Base-by-base conservation (phyloP, 2,113 vertebrate species). In the Columbina picui region DNA sequence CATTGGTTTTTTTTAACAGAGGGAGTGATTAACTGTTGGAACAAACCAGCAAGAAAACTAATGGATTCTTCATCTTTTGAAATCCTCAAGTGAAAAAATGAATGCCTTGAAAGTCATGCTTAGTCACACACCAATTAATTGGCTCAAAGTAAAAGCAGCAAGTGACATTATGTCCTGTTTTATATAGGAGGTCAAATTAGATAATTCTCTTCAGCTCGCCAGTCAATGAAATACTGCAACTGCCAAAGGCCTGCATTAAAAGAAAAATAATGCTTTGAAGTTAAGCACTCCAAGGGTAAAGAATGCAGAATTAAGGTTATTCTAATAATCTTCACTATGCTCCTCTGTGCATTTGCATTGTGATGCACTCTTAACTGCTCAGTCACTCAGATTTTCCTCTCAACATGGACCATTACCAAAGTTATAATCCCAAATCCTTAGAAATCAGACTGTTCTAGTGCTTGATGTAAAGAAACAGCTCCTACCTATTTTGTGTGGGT, bases 231-330 rank as follows among this genome's bases (percentile, higher is more conserved):
- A 82, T 71, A 79, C 19, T 93, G 70, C 22, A 67, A 50, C 34
- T 75, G 65, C 41, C 78, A 82, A 87, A 90, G 39, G 19, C 27
- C 61, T 55, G 30, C 26, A 41, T 87, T 53, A 63, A 65, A 90
- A 67, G 56, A 91, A 94, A 87, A 81, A 36, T 12, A 73, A 45
- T 71, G 65, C 93, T 92, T 94, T 90, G 69, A 90, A 95, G 75
- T 90, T 82, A 84, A 90, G 74, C 55, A 47, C 19, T 91, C 41
- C 61, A 92, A 38, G 57, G 70, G 47, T 87, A 87, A 85, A 90
- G 64, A 71, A 75, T 52, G 34, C 57, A 87, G 82, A 84, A 85
- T 75, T 87, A 67, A 93, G 60, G 70, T 93, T 94, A 89, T 45
- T 89, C 22, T 25, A 55, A 47, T 89, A 89, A 77, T 84, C 64